Base-by-base conservation (phyloP, 1,140 invertebrate genomes). In the Apis mellifera region DNA sequence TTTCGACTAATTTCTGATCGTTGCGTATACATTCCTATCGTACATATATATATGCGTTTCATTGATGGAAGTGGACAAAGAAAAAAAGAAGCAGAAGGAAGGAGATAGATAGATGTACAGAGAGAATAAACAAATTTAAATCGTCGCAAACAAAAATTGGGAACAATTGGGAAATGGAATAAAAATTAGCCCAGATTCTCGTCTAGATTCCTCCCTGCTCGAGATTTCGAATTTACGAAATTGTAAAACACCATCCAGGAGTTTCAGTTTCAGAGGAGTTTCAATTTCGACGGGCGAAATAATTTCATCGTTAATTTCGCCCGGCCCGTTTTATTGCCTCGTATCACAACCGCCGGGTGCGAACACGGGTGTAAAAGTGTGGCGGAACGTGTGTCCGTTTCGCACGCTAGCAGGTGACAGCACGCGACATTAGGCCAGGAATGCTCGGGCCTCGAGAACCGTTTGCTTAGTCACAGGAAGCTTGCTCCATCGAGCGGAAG, bases 401-500 rank as follows among this genome's bases (percentile, higher is more conserved):
- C 32, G 32, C 32, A 42, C 32, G 32, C 32, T 42, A 42, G 32
- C 32, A 42, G 32, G 32, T 9, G 9, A 15, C 19, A 55, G 42
- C 84, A 85, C 85, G 84, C 80, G 85, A 87, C 85, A 87, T 87
- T 87, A 87, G 84, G 85, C 76, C 13, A 87, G 84, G 75, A 87
- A 85, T 62, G 71, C 70, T 82, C 59, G 32, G 32, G 32, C 32
- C 32, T n/a, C 83, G 84, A 75, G 60, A 85, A 85, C 71, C 68
- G 84, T 87, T 87, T 79, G 80, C 71, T 79, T 87, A 87, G 85
- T 87, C 85, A 80, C 79, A 76, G 84, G 72, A 83, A 80, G 82
- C 85, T 70, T 73, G 84, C 78, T 77, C 66, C 68, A 42, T 64
- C 82, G 70, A 74, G 71, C 66, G 83, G 82, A 86, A 86, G 81